Evolutionary conservation across 2,797 vertebrate species (phyloP).

Genomic region (Hapalemur alaotrensis): DNA sequence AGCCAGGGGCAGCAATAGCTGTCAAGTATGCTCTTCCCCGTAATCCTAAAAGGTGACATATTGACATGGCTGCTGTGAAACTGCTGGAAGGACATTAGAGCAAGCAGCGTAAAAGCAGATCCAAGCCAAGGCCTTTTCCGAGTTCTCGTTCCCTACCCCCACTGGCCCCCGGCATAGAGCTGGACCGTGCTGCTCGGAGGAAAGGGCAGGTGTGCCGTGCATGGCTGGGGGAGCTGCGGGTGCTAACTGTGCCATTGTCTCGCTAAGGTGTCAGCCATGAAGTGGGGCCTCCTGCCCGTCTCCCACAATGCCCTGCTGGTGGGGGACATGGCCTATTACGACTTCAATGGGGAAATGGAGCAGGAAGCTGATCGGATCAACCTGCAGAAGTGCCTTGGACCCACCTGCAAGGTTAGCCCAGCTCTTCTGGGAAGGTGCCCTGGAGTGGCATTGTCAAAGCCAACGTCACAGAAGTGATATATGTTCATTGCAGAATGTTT

Average conservation of each 20-base stretch:
- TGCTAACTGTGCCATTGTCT: background rate
- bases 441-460: background rate
- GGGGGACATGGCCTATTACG: conserved; percentile 94
- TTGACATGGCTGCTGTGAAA: background rate
- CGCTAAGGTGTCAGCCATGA: conserved; percentile 95
- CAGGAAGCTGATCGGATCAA: conserved; percentile 93
- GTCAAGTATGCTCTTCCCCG: background rate
- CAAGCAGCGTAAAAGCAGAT: background rate
- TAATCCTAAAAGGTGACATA: background rate
- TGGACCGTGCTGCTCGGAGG: background rate
- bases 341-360: conserved; percentile 94
- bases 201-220: background rate
- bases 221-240: background rate
- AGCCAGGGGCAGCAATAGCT: background rate
- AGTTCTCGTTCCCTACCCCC: background rate
- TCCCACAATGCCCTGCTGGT: conserved; percentile 95
- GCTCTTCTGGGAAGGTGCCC: background rate
- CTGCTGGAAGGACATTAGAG: background rate
- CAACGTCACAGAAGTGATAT: background rate
- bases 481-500: background rate
- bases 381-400: conserved; percentile 96
- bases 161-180: background rate
- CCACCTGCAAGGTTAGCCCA: conserved; percentile 94
- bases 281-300: conserved; percentile 93
- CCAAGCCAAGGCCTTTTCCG: background rate